A percentile compares a stretch with the other conserved stretches of the same genome.
Evolutionary conservation across 2,797 vertebrate genomes (phyloP).

Genomic region (Gadopsis marmoratus): DNA sequence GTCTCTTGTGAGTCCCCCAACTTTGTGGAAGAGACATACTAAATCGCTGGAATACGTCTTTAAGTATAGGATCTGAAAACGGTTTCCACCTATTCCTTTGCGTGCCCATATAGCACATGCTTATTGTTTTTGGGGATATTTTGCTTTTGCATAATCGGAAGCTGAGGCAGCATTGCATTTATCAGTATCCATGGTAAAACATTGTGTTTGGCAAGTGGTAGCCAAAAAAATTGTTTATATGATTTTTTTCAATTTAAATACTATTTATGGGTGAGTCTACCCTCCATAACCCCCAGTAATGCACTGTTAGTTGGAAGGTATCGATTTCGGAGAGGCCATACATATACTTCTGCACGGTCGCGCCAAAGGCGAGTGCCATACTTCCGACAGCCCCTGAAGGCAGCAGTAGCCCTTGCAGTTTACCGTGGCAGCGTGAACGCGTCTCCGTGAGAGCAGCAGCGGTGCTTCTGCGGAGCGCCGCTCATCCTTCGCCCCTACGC

Average conservation of each 20-base stretch:
- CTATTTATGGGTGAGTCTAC: neutral
- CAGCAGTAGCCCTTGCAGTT: conserved; percentile 57
- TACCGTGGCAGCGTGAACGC: conserved; percentile 55
- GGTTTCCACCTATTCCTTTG: neutral
- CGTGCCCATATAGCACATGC: neutral
- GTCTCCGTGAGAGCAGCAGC: conserved; percentile 25
- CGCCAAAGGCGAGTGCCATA: fast-evolving
- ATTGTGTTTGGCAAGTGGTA: neutral
- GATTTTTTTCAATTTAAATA: fast-evolving
- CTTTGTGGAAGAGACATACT: neutral
- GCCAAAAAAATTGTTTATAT: neutral
- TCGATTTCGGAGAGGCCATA: neutral
- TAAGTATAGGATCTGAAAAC: neutral
- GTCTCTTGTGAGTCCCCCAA: neutral
- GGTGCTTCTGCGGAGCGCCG: conserved; percentile 47
- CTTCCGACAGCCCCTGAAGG: conserved; percentile 52
- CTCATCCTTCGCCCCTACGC: conserved; percentile 41
- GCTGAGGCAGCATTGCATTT: neutral
- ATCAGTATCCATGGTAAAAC: neutral
- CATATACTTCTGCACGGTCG: neutral
- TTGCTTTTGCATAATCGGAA: neutral
- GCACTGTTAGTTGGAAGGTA: neutral
- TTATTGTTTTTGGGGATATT: neutral
- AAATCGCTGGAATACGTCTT: neutral
- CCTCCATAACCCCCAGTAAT: too few relatives aligned